Base-by-base conservation (phyloP, 2,888 invertebrate genomes). In the Athalia rosae region DNA sequence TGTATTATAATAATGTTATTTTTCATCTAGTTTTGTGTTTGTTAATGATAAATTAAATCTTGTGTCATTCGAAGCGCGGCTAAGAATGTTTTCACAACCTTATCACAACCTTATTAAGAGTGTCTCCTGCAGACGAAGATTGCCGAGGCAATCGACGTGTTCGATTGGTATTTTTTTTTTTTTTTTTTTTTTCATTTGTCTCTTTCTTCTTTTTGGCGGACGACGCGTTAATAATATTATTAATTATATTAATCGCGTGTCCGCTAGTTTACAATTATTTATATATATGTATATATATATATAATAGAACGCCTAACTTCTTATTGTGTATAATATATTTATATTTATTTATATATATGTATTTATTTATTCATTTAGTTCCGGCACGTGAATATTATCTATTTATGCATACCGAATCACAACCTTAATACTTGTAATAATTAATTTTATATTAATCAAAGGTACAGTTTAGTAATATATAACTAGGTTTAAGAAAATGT, bases 101-200 rank as follows among this genome's bases (percentile, higher is more conserved):
- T 89, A 87, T 89, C 89, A 89, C 89, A 89, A 89, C 89, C 89
- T 88, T 88, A 89, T 88, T 88, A 86, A 88, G 86, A 87, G 86
- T 87, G 87, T 82, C 74, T 74, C 84, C 82, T 84, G 84, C 83
- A 81, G 67, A 61, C 28, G 28, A 74, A 7, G 48, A 71, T 71
- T 71, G 58, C 45, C 58, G 56, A 0, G 58, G 41, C 69, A 71
- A 56, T 28, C 48, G 13, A 43, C 28, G 28, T 28, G 28, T 28
- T 28, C 28, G 28, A 28, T 28, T 28, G 28, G 28, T 28, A 28
- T 28, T 28, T 28, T n/a, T 28, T 28, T 28, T 28, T 28, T 28
- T 28, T 28, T 28, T 28, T 28, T 28, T 28, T 2, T 28, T 28
- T 28, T 28, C 28, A 28, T 28, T n/a, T n/a, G 43, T 43, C 13